These are phyloP conservation scores for Poecile atricapillus DNA, from an alignment of 2,113 vertebrate genomes.

Conservation along the genomic window DNA sequence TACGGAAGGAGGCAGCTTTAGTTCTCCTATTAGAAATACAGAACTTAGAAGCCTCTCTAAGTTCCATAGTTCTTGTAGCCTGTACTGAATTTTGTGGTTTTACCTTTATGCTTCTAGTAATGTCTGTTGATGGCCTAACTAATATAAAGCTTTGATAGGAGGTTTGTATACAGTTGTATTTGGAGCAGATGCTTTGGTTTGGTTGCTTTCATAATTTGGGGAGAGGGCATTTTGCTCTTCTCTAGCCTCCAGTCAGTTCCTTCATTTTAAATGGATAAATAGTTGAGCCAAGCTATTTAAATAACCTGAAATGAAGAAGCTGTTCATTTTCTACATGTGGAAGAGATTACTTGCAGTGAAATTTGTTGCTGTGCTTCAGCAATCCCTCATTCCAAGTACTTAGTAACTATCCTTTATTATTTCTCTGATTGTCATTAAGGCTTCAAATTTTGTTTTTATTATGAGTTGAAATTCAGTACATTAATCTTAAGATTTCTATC, in stretches of 20 bases:
- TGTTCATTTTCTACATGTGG: neutral
- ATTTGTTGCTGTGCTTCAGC: neutral
- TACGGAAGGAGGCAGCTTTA: neutral
- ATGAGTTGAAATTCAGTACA: neutral
- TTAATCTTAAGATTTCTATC: neutral
- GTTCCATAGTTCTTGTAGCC: neutral
- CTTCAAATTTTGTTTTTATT: neutral
- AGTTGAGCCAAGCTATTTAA: neutral
- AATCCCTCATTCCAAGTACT: neutral
- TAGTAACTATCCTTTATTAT: neutral
- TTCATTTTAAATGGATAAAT: neutral
- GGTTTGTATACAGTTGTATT: neutral
- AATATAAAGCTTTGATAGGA: neutral
- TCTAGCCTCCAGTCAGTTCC: neutral
- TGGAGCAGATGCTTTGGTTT: neutral
- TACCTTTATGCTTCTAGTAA: neutral
- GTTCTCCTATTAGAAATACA: neutral
- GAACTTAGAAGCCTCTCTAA: neutral
- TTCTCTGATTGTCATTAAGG: neutral
- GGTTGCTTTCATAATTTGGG: neutral
- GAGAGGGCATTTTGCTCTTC: neutral
- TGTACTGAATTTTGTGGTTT: neutral
- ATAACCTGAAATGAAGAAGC: constrained; percentile 23
- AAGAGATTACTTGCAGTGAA: neutral
- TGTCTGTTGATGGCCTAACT: neutral